Base-by-base conservation (phyloP, 2,797 vertebrate species). In the Chrysocyon brachyurus region DNA sequence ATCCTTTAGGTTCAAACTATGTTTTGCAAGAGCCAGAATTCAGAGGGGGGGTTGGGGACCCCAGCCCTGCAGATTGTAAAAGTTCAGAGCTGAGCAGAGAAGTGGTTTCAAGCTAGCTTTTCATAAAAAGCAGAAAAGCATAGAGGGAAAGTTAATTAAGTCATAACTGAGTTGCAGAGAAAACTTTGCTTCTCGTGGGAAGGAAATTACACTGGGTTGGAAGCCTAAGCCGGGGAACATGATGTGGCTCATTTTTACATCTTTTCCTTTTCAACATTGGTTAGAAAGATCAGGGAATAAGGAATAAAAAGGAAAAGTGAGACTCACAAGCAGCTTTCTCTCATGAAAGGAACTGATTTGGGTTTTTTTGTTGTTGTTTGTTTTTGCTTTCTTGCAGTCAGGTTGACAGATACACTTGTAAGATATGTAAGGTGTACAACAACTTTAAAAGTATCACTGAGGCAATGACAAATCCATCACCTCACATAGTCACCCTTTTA, bases 81-180 rank as follows among this genome's bases (percentile, higher is more conserved):
- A 93, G 82, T 66, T 87, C 79, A 82, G 84, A 96, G 78, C 57
- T 54, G 73, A 96, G 59, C 46, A 84, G 85, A 90, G 54, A 96
- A 66, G 63, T 31, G 3, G 28, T 84, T 93, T 91, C 78, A 87
- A 52, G 33, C 83, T 93, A 79, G 83, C 78, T 64, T 78, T 91
- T 88, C 82, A 83, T 73, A 68, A 94, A 83, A 90, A 52, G 68
- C 63, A 82, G 72, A 88, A 95, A 85, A 72, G n/a, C 78, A 61
- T 12, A 83, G 82, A 92, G 77, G 64, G 31, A 26, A 77, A 87
- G 57, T 88, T 92, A 95, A 94, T 93, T 90, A 97, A 95, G 82
- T 90, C 83, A 22, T 68, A 75, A 87, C 72, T 64, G 63, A 26
- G 64, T 49, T 46, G 52, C 91, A 33, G 77, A 93, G 95, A 85